Percentiles rank a stretch among this genome's conserved stretches.
Conservation (phyloP, 2,888 invertebrate genomes). For the Smittia aterrima region DNA sequence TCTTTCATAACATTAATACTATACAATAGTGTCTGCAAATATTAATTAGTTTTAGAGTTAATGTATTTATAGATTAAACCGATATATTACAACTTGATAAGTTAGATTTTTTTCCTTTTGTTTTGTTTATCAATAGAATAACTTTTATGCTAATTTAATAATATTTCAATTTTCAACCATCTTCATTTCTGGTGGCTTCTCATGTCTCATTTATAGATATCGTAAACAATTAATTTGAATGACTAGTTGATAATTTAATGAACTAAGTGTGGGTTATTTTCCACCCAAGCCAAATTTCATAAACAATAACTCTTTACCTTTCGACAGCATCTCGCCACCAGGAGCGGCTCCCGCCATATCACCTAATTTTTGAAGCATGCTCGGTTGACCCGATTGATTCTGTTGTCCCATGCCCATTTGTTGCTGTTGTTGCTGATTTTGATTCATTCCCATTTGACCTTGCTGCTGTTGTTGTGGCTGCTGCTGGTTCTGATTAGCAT, state of each 20-base stretch:
- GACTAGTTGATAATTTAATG: slow-evolving; percentile 41
- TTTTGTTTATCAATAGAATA: slow-evolving; percentile 36
- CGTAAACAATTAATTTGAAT: slow-evolving; percentile 37
- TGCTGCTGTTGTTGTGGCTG: slow-evolving; percentile 52
- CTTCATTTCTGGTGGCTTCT: not conserved
- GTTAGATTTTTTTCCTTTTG: slow-evolving; percentile 10
- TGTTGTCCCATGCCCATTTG: slow-evolving; percentile 45
- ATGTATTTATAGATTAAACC: slow-evolving; percentile 8
- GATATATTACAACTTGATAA: slow-evolving; percentile 32
- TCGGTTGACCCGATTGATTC: slow-evolving; percentile 58
- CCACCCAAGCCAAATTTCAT: slow-evolving; percentile 89
- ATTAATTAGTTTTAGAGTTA: not conserved
- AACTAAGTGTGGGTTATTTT: slow-evolving; percentile 58
- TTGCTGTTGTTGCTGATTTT: slow-evolving; percentile 45
- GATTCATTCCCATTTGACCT: slow-evolving; percentile 33
- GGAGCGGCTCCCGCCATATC: slow-evolving; percentile 74
- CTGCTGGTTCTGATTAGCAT: slow-evolving; percentile 49
- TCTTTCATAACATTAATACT: slow-evolving; percentile 36
- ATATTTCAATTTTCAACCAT: not conserved
- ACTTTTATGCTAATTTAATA: slow-evolving; percentile 25
- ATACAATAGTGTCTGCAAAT: slow-evolving; percentile 32
- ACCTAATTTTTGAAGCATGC: slow-evolving; percentile 85
- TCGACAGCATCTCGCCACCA: slow-evolving; percentile 86
- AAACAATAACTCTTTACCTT: slow-evolving; percentile 91
- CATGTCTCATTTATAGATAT: slow-evolving; percentile 30